Evolutionary conservation across 1,140 invertebrate genomes (phyloP).

Genomic region (Dinoponera quadriceps): DNA sequence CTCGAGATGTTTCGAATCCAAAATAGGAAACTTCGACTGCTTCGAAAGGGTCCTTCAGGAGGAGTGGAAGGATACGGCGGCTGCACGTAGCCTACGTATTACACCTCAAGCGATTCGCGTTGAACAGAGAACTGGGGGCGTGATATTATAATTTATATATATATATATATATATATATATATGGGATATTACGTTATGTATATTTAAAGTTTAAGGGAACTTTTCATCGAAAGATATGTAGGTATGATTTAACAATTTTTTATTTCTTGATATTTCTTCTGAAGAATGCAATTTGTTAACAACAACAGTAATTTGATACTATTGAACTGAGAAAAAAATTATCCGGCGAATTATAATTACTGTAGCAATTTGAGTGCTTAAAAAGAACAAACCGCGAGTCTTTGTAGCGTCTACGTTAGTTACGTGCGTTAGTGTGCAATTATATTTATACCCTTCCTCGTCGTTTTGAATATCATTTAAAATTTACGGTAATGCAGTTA

Average conservation of each 20-base stretch:
- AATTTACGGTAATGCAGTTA: slow-evolving; percentile 22
- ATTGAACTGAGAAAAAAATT: slow-evolving; percentile 19
- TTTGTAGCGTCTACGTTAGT: not conserved
- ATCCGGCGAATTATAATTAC: not conserved
- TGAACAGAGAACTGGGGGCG: not conserved
- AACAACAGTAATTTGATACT: too few relatives aligned
- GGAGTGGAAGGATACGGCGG: not conserved
- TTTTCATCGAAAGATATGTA: slow-evolving; percentile 6
- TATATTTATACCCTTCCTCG: not conserved
- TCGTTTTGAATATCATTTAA: not conserved
- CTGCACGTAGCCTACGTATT: slow-evolving; percentile 1
- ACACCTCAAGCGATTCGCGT: not conserved
- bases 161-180: not conserved
- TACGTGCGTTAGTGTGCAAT: not conserved
- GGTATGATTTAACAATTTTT: not conserved
- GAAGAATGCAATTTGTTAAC: too few relatives aligned
- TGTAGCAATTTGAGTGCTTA: slow-evolving; percentile 1
- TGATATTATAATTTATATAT: not conserved
- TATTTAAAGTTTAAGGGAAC: not conserved
- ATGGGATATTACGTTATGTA: not conserved
- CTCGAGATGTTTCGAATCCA: slow-evolving; percentile 55
- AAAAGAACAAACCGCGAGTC: not conserved
- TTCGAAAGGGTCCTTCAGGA: slow-evolving; percentile 40
- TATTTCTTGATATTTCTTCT: not conserved
- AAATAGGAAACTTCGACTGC: slow-evolving; percentile 51